Evolutionary conservation across 2,888 invertebrate species (phyloP), one percentile per base, ranked within the genome.

Genomic region (Eugnorisma glareosa): DNA sequence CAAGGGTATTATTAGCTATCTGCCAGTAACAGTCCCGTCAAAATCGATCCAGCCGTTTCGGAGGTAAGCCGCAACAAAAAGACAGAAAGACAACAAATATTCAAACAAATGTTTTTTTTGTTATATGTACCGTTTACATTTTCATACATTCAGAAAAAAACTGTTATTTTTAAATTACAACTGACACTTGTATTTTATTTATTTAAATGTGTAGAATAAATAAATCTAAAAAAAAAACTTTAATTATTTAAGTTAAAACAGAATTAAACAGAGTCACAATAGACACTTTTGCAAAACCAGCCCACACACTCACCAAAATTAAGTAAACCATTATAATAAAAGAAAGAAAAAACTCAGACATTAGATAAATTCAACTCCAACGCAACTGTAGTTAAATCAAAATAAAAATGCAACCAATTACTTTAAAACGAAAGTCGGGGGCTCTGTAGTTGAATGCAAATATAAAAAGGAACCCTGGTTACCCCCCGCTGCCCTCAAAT

Each of bases 351-450:
- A 24, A 67, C 48, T 43, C 35, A 43, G 24, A 73, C 77, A 61
- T 85, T 82, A 72, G 66, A 74, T 63, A 66, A 82, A 61, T 75
- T 73, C 45, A 74, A 63, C 59, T 73, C 45, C n/a, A 76, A 85
- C 72, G 83, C 71, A 82, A 87, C 82, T 78, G 80, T 81, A 84
- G 84, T 86, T 85, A 83, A 79, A 78, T 73, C 70, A 80, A 81
- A 90, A 92, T 90, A 92, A 91, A 91, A 94, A 93, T 91, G 93
- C 92, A 92, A 92, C 93, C 95, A 95, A 95, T 95, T 95, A 95
- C 95, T 94, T 94, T 93, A 95, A 95, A 94, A 94, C 91, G 91
- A 93, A 92, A 92, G 90, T 83, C 78, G 89, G 89, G 51, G 84
- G 86, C 86, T 85, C 90, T 90, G 89, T 90, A 94, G 93, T 90